These are phyloP conservation scores for Aphrophora alni DNA, from an alignment of 2,888 invertebrate species.

Conservation along the genomic window DNA sequence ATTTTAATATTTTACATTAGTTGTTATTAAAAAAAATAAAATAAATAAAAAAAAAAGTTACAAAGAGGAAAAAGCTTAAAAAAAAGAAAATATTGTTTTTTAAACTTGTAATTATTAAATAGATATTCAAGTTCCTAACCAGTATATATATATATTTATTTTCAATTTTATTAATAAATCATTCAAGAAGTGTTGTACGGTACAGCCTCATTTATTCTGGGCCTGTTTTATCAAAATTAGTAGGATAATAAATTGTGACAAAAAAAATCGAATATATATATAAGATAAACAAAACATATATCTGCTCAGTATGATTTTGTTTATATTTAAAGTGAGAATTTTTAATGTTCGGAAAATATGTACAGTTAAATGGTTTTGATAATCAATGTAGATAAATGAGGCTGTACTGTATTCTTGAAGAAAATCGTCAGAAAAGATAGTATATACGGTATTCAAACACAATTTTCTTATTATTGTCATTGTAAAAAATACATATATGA, in stretches of 20 bases:
- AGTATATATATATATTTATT: background rate
- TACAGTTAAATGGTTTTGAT: background rate
- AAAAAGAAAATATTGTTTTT: constrained; percentile 3
- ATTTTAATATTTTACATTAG: constrained; percentile 6
- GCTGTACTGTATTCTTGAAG: background rate
- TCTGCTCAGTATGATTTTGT: no score
- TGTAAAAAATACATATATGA: constrained; percentile 7
- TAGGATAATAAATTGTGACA: no score
- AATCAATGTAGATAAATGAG: background rate
- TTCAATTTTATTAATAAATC: background rate
- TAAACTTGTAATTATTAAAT: constrained; percentile 6
- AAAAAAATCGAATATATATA: no score
- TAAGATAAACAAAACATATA: no score
- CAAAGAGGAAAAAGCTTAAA: background rate
- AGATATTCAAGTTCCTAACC: background rate
- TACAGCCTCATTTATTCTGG: background rate
- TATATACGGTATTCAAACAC: background rate
- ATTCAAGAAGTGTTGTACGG: background rate
- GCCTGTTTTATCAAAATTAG: background rate
- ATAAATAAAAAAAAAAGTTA: background rate
- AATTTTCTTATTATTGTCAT: background rate
- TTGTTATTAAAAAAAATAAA: background rate
- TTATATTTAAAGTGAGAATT: background rate
- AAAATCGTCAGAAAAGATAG: background rate
- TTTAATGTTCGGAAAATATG: background rate